Percentiles rank a stretch among this genome's conserved stretches.
These are phyloP conservation scores for Cololabis saira DNA, from an alignment of 2,113 vertebrate species.

Conservation along the genomic window DNA sequence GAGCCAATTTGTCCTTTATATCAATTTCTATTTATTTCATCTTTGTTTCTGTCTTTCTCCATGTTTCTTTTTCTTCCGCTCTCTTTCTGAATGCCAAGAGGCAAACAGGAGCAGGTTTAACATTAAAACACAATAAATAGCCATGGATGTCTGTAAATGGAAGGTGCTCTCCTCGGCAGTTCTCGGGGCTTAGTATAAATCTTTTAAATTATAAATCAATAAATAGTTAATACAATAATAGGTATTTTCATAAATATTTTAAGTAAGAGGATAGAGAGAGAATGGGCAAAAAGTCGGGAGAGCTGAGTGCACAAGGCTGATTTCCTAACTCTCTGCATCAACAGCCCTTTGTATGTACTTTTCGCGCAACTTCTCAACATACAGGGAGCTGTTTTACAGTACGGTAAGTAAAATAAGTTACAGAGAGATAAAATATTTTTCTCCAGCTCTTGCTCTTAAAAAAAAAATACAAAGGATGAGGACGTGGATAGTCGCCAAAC, in stretches of 20 bases:
- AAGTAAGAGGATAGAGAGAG: slow-evolving; percentile 79
- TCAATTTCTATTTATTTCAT: slow-evolving; percentile 45
- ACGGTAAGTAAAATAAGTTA: too few species aligned
- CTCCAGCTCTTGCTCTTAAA: too few species aligned
- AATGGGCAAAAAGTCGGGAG: slow-evolving; percentile 32
- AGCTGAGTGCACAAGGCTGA: slow-evolving; percentile 23
- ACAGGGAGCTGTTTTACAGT: too few species aligned
- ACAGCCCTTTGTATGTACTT: neutral
- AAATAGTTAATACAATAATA: slow-evolving; percentile 99
- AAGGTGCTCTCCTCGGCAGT: slow-evolving; percentile 81
- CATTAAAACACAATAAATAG: slow-evolving; percentile 82
- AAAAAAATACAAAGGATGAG: too few species aligned
- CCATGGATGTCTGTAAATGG: slow-evolving; percentile 78
- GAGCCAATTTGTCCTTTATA: slow-evolving; percentile 74
- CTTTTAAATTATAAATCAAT: slow-evolving; percentile 99
- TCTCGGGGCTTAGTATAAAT: slow-evolving; percentile 88
- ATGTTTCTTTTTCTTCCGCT: neutral
- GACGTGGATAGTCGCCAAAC: too few species aligned
- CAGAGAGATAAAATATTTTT: too few species aligned
- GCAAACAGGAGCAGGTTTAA: slow-evolving; percentile 71
- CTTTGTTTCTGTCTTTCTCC: slow-evolving; percentile 54
- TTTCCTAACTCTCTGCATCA: neutral
- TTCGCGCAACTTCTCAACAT: neutral
- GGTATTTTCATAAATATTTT: slow-evolving; percentile 94
- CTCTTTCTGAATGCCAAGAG: slow-evolving; percentile 64